A percentile compares a stretch with the other conserved stretches of the same genome.
Evolutionary conservation across 2,113 vertebrate species (phyloP).

Genomic region (Atrichornis clamosus): DNA sequence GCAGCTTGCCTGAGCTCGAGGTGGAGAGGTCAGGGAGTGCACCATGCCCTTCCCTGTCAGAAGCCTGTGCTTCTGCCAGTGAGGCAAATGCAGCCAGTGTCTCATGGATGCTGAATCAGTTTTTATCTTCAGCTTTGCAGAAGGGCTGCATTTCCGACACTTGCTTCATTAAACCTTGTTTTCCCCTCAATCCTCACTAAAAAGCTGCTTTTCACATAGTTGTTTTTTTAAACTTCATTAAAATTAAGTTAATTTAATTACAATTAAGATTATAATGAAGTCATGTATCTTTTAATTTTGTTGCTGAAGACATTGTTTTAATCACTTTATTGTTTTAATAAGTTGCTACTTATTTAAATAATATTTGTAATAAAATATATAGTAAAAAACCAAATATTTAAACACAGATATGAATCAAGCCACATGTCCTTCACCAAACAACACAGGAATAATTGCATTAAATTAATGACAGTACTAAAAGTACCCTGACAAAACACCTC

Average conservation of each 20-base stretch:
- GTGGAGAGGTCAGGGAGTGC: fast-evolving
- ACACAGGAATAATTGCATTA: not conserved
- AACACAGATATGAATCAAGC: not conserved
- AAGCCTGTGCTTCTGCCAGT: fast-evolving
- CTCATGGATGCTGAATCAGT: not conserved
- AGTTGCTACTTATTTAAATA: not conserved
- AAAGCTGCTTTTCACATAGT: not conserved
- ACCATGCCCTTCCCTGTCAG: too few species aligned
- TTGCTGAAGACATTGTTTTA: not conserved
- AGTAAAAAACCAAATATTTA: not conserved
- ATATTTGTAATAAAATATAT: not conserved
- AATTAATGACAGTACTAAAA: not conserved
- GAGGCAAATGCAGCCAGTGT: fast-evolving
- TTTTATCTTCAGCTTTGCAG: not conserved
- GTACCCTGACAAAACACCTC: not conserved
- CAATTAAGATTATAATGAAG: not conserved
- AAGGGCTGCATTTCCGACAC: not conserved
- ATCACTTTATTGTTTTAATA: not conserved
- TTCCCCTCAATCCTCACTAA: not conserved
- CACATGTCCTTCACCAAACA: not conserved
- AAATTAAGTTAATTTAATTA: not conserved
- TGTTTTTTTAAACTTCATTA: not conserved
- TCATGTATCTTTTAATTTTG: not conserved
- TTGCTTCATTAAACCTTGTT: not conserved
- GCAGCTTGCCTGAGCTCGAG: not conserved